A percentile compares a stretch with the other conserved stretches of the same genome.
phyloP scores from a whole-genome alignment of 2,888 invertebrate genomes.

The Campopleginae sp. region DNA sequence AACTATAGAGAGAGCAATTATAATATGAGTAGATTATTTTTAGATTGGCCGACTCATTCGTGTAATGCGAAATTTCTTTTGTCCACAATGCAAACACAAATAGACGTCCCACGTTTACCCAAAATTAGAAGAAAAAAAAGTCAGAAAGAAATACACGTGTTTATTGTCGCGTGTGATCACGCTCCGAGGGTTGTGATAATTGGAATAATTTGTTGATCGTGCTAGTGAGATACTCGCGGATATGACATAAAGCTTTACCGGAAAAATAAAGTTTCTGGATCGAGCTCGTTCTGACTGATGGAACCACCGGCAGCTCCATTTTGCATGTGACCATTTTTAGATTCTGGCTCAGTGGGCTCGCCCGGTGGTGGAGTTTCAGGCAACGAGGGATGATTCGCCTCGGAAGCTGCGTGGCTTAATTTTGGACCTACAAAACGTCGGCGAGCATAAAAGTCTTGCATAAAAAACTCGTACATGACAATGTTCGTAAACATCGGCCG shows the following conservation, averaged over 20 bases:
- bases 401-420: conserved; percentile 76
- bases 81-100: not conserved
- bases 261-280: conserved; percentile 81
- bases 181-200: conserved; percentile 18
- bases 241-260: conserved; percentile 72
- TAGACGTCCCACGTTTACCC: not conserved
- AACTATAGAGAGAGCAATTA: not conserved
- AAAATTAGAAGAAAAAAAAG: not conserved
- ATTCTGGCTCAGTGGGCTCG: conserved; percentile 74
- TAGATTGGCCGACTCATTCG: conserved; percentile 36
- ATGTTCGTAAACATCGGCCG: not conserved
- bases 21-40: conserved; percentile 52
- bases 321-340: conserved; percentile 68
- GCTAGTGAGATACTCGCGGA: not conserved
- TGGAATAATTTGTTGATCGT: not conserved
- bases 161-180: conserved; percentile 33
- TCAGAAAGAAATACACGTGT: not conserved
- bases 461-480: not conserved
- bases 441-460: not conserved
- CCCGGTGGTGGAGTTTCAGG: conserved; percentile 77
- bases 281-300: conserved; percentile 72
- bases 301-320: conserved; percentile 68
- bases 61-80: conserved; percentile 23
- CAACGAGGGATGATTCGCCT: conserved; percentile 71
- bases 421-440: conserved; percentile 76